Base-by-base conservation (phyloP, 2,797 vertebrate genomes). In the Gorsachius magnificus region DNA sequence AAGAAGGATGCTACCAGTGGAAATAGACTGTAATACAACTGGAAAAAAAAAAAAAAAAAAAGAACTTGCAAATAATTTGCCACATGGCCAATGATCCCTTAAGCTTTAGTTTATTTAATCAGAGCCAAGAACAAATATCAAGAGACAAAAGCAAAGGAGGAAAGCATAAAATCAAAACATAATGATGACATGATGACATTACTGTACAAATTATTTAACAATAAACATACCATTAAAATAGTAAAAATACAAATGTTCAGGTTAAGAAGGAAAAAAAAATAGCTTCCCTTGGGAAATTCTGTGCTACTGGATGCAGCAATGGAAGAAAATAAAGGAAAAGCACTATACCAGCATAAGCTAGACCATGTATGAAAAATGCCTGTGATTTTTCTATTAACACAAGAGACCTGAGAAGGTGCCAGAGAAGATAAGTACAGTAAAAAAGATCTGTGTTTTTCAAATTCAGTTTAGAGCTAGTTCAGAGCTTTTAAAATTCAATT, bases 31-130 rank as follows among this genome's bases (percentile, higher is more conserved):
- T 7, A 43, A 92, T 64, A 65, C 18, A 91, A 81, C 57, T 31
- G 22, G 10, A 10, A 43, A 65, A 64, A 25, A 31, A 12, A 65
- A 64, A 25, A 31, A 12, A 11, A 20, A 46, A 31, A 18, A 41
- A 41, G 4, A 57, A 66, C 31, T 87, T 85, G 68, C 68, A 92
- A 95, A 91, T 85, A 66, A 95, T 96, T 94, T 95, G 91, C 53
- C 95, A 84, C 63, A 61, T 50, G 45, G 94, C 81, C 87, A 68
- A 70, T 45, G 70, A 92, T 87, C 83, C 83, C 76, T 93, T 90
- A 95, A 94, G 84, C 76, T 85, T 94, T 50, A 85, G 70, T 87
- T 97, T 96, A 93, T 89, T 94, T 96, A 92, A 95, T 81, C 91
- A 96, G 90, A 96, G 90, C 79, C 91, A 94, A 94, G 70, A 94